phyloP scores from a whole-genome alignment of 2,888 invertebrate genomes.

The Stramonita haemastoma region DNA sequence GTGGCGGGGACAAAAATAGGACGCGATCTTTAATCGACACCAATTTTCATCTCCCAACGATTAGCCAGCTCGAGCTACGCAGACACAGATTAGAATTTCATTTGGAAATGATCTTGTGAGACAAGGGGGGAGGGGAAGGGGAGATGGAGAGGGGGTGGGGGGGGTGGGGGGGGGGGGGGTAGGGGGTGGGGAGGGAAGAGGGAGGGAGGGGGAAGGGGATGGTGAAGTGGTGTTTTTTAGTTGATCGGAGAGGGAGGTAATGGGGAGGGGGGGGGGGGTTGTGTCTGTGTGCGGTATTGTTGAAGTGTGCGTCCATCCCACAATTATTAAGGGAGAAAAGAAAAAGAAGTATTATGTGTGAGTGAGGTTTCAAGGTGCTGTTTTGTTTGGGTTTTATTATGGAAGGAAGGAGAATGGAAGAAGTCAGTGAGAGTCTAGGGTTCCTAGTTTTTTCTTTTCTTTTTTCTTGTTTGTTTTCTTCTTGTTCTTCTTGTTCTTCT shows the following conservation, averaged over 20 bases:
- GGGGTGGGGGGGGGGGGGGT: neutral
- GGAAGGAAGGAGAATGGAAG: no score
- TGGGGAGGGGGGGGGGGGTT: no score
- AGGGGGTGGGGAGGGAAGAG: neutral
- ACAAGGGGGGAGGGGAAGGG: neutral
- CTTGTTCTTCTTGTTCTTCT: no score
- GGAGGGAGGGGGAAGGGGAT: neutral
- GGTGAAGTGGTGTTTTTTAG: neutral
- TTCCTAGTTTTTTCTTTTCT: no score
- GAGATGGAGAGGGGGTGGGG: neutral
- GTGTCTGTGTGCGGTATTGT: no score
- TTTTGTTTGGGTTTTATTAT: no score
- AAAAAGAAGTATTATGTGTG: neutral
- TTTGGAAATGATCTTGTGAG: slow-evolving; percentile 27
- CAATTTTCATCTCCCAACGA: slow-evolving; percentile 35
- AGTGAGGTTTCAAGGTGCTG: no score
- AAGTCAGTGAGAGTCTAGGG: no score
- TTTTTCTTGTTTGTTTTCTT: no score
- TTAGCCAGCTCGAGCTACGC: slow-evolving; percentile 29
- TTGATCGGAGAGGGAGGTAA: no score
- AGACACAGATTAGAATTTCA: slow-evolving; percentile 27
- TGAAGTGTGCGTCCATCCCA: no score
- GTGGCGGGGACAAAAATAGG: slow-evolving; percentile 27
- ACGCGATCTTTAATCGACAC: slow-evolving; percentile 42
- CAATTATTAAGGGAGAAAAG: neutral